Evolutionary conservation across 2,113 vertebrate genomes (phyloP), one percentile per base, ranked within the genome.

Genomic region (Anas platyrhynchos): DNA sequence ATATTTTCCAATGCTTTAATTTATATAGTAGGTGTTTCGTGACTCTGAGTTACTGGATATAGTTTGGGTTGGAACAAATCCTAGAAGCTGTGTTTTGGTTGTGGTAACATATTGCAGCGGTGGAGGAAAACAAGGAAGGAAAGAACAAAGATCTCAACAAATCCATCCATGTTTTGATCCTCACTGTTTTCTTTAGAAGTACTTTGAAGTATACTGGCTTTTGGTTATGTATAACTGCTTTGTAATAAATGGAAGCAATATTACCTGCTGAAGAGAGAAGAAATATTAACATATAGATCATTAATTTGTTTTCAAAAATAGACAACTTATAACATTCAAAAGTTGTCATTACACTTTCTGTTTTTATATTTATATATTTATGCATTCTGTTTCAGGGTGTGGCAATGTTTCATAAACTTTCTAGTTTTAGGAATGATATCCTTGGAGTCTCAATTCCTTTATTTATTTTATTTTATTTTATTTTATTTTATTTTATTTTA

Each of bases 1-100:
- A 89, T 71, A 91, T 92, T 94, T 94, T 88, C 63, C 84, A 80
- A 55, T 88, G 55, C 78, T 85, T 12, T 85, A 72, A 36, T 59
- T 92, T 74, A 36, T 79, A 74, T 66, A 79, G 71, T 66, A 73
- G 58, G 44, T 89, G 69, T 67, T 90, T 79, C 61, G 46, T 92
- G 44, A 34, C 66, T 74, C 41, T 68, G 81, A 87, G 52, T 94
- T 91, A 79, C 56, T 58, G 89, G 62, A 36, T 83, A 71, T 44
- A 69, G 74, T 87, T 94, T 94, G 66, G 17, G 7, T 75, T 95
- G 91, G 86, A 94, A 18, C 29, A 79, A 83, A 87, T 55, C 88
- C 88, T 88, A 63, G 72, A 76, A 90, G 38, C 29, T 17, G 4
- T 67, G 7, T 83, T 88, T 88, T 69, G 8, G 20, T 72, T 92